Base-by-base conservation (phyloP, 2,888 invertebrate species). In the Drosophila paramelanica region DNA sequence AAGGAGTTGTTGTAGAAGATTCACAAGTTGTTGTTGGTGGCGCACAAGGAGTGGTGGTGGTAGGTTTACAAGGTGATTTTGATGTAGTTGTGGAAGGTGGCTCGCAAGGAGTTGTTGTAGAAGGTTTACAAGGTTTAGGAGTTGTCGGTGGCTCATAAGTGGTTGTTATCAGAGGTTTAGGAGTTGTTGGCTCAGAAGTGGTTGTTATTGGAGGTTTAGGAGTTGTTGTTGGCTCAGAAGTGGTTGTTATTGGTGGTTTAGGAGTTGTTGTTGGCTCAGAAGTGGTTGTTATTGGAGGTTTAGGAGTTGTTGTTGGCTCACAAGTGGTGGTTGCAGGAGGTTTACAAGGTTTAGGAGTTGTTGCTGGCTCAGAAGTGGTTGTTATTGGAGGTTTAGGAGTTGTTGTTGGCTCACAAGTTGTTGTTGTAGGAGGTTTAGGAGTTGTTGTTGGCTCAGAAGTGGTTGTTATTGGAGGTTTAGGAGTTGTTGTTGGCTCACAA, bases 391-490 rank as follows among this genome's bases (percentile, higher is more conserved):
- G 7, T n/a, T 14, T 23, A 20, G 74, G n/a, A 5, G 59, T 38
- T 3, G 65, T 65, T 1, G 39, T 14, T 20, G 73, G 38, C 6
- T 31, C 31, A 6, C 1, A 31, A 31, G 31, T 2, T 1, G 31
- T 31, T 7, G 74, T 51, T 11, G 17, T 17, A 0, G 17, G 17
- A 17, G 17, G 17, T 17, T 17, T 17, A 17, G 17, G 17, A 17
- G 17, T 33, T 1, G 17, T 33, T 1, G 38, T 43, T 13, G 61
- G 47, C 5, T 51, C 23, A 14, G 76, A 77, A 0, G 71, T 20
- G 1, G 60, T 52, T 7, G 61, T 62, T 7, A 1, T 17, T 1
- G 57, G 5, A 20, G 38, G 45, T 14, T 23, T 10, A 31, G 1
- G 10, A 10, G 31, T 8, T 31, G 31, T 10, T 2, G 70, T 17